Conservation (phyloP, 1,140 invertebrate species). For the Ostrea edulis region DNA sequence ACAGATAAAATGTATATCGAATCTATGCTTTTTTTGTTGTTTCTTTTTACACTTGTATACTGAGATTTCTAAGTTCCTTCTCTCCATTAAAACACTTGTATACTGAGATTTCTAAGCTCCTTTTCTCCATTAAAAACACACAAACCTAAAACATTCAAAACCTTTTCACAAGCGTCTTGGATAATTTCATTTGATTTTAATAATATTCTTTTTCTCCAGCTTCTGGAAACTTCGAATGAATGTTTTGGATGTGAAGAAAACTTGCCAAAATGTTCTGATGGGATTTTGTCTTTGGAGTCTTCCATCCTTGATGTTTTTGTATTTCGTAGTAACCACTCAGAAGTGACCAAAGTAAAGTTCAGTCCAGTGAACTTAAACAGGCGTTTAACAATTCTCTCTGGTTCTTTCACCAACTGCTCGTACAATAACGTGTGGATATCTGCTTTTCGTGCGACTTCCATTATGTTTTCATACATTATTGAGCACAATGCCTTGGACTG, state of each 20-base stretch:
- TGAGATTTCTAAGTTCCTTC: background rate
- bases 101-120: background rate
- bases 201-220: background rate
- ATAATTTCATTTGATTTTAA: background rate
- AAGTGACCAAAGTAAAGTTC: background rate
- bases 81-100: background rate
- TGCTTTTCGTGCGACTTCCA: background rate
- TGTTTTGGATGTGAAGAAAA: background rate
- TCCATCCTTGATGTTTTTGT: background rate
- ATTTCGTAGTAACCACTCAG: background rate
- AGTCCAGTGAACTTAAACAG: background rate
- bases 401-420: background rate
- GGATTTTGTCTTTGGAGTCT: background rate
- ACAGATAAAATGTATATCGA: too few relatives aligned
- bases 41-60: background rate
- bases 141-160: background rate
- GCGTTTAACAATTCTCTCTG: background rate
- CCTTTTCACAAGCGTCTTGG: background rate
- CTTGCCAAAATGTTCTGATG: background rate
- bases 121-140: background rate
- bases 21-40: too few relatives aligned
- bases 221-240: background rate
- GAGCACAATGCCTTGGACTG: slow-evolving; percentile 23
- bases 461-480: slow-evolving; percentile 2
- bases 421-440: background rate